phyloP scores from a whole-genome alignment of 2,888 invertebrate genomes.

The Parnassius mnemosyne region DNA sequence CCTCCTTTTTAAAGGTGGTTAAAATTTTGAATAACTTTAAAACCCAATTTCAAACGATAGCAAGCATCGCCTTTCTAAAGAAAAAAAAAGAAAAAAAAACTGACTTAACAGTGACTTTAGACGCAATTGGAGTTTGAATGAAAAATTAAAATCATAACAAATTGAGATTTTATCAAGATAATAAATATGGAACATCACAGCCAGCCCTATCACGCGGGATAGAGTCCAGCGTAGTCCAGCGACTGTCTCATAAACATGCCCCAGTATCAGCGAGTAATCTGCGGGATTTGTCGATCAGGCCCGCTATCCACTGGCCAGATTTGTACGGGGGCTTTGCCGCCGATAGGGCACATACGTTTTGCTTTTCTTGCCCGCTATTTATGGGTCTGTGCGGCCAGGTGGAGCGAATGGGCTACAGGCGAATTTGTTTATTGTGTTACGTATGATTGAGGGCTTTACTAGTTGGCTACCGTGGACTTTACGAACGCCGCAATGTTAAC shows the following conservation, averaged over 20 bases:
- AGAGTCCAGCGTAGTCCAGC: conserved; percentile 62
- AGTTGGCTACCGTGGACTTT: conserved; percentile 10
- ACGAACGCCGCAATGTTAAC: conserved; percentile 1
- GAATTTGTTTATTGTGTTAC: conserved; percentile 48
- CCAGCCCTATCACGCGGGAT: conserved; percentile 51
- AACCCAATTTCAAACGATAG: no score
- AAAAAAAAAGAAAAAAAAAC: no score
- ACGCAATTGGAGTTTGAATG: no score
- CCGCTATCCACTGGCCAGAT: conserved; percentile 75
- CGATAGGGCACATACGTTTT: conserved; percentile 74
- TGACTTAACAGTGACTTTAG: no score
- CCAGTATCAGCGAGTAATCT: conserved; percentile 80
- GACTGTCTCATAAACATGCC: conserved; percentile 76
- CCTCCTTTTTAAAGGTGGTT: no score
- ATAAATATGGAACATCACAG: conserved; percentile 16
- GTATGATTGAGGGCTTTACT: conserved; percentile 33
- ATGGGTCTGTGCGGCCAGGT: conserved; percentile 63
- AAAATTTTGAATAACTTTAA: no score
- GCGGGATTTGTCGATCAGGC: conserved; percentile 80
- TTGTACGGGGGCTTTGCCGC: conserved; percentile 74
- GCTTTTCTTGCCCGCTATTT: conserved; percentile 74
- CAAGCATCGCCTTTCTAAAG: no score
- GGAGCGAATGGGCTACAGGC: conserved; percentile 43
- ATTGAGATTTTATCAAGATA: conserved; percentile 1
- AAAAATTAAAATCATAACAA: no score